phyloP scores from a whole-genome alignment of 2,113 vertebrate species.

The Brachypodius melanocephalos region DNA sequence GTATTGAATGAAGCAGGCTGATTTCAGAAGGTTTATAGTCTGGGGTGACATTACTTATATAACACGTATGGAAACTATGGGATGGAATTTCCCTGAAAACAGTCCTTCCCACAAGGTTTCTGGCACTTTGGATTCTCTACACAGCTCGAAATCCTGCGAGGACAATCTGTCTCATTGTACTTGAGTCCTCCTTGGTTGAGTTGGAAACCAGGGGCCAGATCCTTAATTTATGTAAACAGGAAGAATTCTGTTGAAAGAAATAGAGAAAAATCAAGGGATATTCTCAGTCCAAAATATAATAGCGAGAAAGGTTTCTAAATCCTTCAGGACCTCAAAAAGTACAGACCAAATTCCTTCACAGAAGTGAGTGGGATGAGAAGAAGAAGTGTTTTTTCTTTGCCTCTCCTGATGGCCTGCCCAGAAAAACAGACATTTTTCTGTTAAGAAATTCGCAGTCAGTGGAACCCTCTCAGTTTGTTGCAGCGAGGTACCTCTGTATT shows the following conservation, averaged over 20 bases:
- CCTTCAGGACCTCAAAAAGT: neutral
- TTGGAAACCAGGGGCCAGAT: conserved; percentile 2
- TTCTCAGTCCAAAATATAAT: neutral
- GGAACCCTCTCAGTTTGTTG: neutral
- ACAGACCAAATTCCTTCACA: neutral
- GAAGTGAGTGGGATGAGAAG: conserved; percentile 2
- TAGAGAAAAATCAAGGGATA: neutral
- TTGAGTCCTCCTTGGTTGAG: conserved; percentile 1
- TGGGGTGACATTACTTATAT: conserved; percentile 4
- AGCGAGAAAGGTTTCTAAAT: conserved; percentile 7
- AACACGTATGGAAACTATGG: neutral
- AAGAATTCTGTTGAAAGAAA: conserved; percentile 40
- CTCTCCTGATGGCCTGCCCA: neutral
- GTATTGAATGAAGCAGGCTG: neutral
- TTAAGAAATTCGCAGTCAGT: neutral
- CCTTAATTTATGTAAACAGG: conserved; percentile 37
- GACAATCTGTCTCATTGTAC: conserved; percentile 33
- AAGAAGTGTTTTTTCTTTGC: neutral
- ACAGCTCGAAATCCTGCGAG: neutral
- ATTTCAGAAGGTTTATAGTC: neutral
- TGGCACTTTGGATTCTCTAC: neutral
- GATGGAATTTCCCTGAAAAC: conserved; percentile 52
- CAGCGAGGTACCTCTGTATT: neutral
- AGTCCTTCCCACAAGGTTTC: conserved; percentile 33
- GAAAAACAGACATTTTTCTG: neutral